Conservation (phyloP, 1,140 invertebrate genomes). For the Trichonephila clavipes region DNA sequence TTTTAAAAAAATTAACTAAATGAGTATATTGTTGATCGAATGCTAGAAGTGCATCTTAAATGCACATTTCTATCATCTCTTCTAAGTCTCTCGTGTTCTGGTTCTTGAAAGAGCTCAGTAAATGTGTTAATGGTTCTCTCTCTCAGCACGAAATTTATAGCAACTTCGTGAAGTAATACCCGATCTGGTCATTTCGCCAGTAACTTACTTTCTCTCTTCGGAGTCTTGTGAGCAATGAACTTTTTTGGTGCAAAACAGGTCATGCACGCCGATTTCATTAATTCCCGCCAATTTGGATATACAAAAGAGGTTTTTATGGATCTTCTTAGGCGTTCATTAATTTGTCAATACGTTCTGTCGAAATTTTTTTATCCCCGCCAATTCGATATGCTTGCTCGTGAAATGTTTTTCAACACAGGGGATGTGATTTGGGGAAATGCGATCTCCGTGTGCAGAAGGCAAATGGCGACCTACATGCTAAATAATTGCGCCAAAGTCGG, state of each 20-base stretch:
- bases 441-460: background rate
- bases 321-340: background rate
- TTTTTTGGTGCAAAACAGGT: background rate
- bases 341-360: background rate
- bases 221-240: background rate
- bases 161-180: background rate
- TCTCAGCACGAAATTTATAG: conserved; percentile 30
- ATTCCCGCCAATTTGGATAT: conserved; percentile 10
- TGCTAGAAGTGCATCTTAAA: background rate
- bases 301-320: background rate
- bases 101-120: background rate
- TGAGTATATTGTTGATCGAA: conserved; percentile 2
- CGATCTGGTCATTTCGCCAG: background rate
- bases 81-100: background rate
- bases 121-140: background rate
- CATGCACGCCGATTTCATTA: conserved; percentile 9
- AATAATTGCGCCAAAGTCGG: background rate
- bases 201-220: background rate
- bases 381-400: background rate
- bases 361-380: background rate
- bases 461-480: background rate
- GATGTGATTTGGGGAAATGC: background rate
- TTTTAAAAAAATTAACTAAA: background rate
- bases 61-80: background rate
- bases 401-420: no score